These are phyloP conservation scores for Cassiopea xamachana DNA, from an alignment of 30 jellyfish, hydroid and myxozoan species.

Conservation along the genomic window DNA sequence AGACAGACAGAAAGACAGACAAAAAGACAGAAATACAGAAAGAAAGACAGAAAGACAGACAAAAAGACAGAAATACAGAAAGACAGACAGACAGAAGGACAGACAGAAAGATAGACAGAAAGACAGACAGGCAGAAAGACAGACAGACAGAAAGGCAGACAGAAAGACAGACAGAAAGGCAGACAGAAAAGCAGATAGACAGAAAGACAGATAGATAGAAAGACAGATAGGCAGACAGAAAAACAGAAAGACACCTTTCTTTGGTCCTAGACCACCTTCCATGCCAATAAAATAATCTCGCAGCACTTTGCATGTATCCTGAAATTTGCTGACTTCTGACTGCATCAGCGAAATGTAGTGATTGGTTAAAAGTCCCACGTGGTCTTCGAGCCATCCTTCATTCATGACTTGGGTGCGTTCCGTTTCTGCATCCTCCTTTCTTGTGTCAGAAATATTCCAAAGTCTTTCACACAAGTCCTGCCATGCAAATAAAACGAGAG, in stretches of 20 bases:
- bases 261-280: constrained; percentile 86
- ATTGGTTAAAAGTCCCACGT: constrained; percentile 82
- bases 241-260: constrained; percentile 43
- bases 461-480: constrained; percentile 94
- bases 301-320: constrained; percentile 79
- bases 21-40: too few species aligned
- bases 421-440: constrained; percentile 93
- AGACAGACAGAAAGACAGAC: too few species aligned
- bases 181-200: too few species aligned
- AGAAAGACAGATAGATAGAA: too few species aligned
- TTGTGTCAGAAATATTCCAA: constrained; percentile 96
- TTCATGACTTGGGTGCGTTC: constrained; percentile 84
- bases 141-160: too few species aligned
- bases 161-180: too few species aligned
- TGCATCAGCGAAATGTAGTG: constrained; percentile 91
- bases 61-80: too few species aligned
- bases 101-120: too few species aligned
- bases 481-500: not conserved
- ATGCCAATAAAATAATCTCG: constrained; percentile 90
- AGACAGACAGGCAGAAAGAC: too few species aligned
- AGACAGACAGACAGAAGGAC: too few species aligned
- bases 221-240: not conserved
- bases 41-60: too few species aligned
- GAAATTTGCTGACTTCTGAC: constrained; percentile 84
- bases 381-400: constrained; percentile 97